Conservation (phyloP, 2,113 vertebrate species). For the Pycnonotus jocosus region DNA sequence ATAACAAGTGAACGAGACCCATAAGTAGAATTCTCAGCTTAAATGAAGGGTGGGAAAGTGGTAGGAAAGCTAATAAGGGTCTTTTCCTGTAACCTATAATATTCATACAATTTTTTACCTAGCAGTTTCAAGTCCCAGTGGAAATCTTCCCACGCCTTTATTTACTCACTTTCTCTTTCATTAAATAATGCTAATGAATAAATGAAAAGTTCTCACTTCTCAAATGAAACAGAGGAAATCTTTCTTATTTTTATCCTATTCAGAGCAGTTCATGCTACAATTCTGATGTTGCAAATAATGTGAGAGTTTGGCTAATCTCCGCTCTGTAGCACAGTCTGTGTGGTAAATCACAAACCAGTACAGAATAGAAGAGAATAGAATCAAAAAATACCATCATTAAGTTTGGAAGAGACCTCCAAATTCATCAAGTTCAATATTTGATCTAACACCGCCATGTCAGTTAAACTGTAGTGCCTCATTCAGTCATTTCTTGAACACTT, state of each 20-base stretch:
- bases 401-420: neutral
- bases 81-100: neutral
- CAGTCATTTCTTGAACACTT: neutral
- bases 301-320: neutral
- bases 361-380: neutral
- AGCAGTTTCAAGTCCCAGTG: neutral
- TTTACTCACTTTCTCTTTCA: neutral
- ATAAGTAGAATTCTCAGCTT: neutral
- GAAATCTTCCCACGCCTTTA: neutral
- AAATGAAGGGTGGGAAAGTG: neutral
- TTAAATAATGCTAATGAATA: neutral
- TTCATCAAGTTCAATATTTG: neutral
- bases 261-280: neutral
- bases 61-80: neutral
- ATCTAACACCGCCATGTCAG: fast-evolving
- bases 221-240: neutral
- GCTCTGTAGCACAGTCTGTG: fast-evolving
- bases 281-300: neutral
- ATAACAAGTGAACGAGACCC: neutral
- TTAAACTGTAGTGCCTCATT: neutral
- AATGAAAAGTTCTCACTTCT: neutral
- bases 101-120: neutral
- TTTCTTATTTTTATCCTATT: neutral
- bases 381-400: neutral
- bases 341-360: neutral